These are phyloP conservation scores for Notolepis coatsorum DNA, from an alignment of 2,797 vertebrate species.

Conservation along the genomic window DNA sequence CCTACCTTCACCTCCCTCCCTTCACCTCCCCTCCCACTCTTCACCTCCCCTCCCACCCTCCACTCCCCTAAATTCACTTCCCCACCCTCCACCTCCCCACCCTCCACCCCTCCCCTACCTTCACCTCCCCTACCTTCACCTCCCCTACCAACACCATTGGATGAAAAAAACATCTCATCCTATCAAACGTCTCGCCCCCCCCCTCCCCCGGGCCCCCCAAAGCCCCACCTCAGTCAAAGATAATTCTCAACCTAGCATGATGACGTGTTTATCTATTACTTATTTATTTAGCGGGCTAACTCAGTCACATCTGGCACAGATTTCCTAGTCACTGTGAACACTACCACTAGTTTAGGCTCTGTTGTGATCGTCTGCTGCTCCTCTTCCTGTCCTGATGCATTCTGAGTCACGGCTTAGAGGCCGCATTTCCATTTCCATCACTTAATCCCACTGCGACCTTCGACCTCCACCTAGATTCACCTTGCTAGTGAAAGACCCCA, in stretches of 20 bases:
- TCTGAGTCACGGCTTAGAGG: constrained; percentile 39
- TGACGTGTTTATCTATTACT: constrained; percentile 15
- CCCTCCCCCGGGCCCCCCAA: no score
- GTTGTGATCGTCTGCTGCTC: no score
- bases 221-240: background rate
- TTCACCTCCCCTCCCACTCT: no score
- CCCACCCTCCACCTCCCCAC: no score
- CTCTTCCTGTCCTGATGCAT: constrained; percentile 3
- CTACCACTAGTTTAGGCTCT: constrained; percentile 1
- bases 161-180: constrained; percentile 1
- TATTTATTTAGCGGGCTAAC: no score
- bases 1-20: no score
- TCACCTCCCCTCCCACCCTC: no score
- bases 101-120: no score
- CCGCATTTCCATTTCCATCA: constrained; percentile 53
- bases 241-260: constrained; percentile 40
- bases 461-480: constrained; percentile 44
- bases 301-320: constrained; percentile 24
- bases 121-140: no score
- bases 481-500: background rate
- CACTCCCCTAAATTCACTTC: no score
- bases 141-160: background rate
- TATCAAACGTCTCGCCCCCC: background rate
- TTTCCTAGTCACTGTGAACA: constrained; percentile 24
- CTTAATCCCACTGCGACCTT: constrained; percentile 53